Percentiles rank a stretch among this genome's conserved stretches.
Evolutionary conservation across 2,113 vertebrate genomes (phyloP).

Genomic region (Cranoglanis bouderius): DNA sequence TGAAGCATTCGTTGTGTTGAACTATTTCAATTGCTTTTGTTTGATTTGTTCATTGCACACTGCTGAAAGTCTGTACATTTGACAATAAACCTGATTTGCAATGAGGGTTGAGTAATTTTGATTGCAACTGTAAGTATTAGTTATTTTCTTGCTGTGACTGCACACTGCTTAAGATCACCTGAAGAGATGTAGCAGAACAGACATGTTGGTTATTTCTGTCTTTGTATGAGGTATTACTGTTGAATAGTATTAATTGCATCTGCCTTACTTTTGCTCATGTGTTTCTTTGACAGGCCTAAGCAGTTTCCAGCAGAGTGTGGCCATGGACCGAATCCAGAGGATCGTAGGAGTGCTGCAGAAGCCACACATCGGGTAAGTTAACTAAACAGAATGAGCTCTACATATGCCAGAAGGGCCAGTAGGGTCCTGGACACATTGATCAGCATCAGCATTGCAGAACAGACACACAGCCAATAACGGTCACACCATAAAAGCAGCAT

Average conservation of each 20-base stretch:
- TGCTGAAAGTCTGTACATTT: too few relatives aligned
- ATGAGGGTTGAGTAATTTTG: too few relatives aligned
- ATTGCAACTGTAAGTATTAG: too few relatives aligned
- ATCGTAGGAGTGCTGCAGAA: slow-evolving; percentile 90
- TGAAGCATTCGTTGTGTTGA: too few relatives aligned
- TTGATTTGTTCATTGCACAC: too few relatives aligned
- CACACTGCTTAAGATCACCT: background rate
- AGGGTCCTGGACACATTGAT: background rate
- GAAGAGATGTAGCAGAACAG: background rate
- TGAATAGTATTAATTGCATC: background rate
- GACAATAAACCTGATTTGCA: too few relatives aligned
- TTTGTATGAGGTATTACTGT: background rate
- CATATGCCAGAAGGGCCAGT: background rate
- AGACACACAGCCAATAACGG: too few relatives aligned
- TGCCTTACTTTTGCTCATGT: slow-evolving; percentile 12
- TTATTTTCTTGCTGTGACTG: too few relatives aligned
- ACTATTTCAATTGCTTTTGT: too few relatives aligned
- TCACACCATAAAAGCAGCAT: background rate
- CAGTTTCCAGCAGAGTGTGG: slow-evolving; percentile 92
- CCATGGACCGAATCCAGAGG: slow-evolving; percentile 92
- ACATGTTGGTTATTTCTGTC: too few relatives aligned
- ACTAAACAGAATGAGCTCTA: background rate
- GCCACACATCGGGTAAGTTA: slow-evolving; percentile 83
- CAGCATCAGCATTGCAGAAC: background rate
- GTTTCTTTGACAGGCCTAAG: slow-evolving; percentile 81